Base-by-base conservation (phyloP, 2,797 vertebrate species). In the Momotus momota region DNA sequence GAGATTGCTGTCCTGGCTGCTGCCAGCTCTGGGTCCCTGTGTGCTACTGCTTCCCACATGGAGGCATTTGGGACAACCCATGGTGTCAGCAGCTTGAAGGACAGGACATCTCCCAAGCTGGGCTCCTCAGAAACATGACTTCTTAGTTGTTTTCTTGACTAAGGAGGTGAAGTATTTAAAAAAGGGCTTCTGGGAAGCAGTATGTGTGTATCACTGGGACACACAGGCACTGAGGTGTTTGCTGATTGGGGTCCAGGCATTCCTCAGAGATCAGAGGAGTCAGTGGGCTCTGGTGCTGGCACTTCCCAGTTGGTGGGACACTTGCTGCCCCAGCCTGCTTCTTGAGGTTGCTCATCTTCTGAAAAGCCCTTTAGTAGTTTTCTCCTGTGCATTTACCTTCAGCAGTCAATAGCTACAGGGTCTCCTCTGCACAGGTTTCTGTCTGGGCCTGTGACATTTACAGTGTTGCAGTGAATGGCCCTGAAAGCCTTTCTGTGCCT, bases 381-480 rank as follows among this genome's bases (percentile, higher is more conserved):
- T 51, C 21, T 61, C 40, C 29, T 29, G 26, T 48, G 45, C 29
- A 58, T 67, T 84, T 73, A 40, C 33, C 7, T 64, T 27, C 45
- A 81, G 66, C 19, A 62, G 14, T 20, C 46, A 43, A 31, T 12
- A 48, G 29, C 64, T 26, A 26, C 2, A 4, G 31, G 40, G 3
- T 43, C 4, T 64, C 13, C 14, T 8, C 4, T 22, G 35, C 35
- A 62, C 23, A 62, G 46, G 15, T 54, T 33, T 88, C 33, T 65
- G 72, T 54, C 48, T 27, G 33, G 10, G 7, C 77, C 54, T 90
- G n/a, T 40, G 62, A 46, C 57, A 57, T 55, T 29, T 66, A 45
- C 1, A 0, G 20, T 4, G 2, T 9, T 40, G 20, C 27, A 27
- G 26, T 22, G 25, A 54, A 48, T 22, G n/a, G 23, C 40, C 13